These are phyloP conservation scores for Proisotoma minuta DNA, from an alignment of 2,888 invertebrate species.

Conservation along the genomic window DNA sequence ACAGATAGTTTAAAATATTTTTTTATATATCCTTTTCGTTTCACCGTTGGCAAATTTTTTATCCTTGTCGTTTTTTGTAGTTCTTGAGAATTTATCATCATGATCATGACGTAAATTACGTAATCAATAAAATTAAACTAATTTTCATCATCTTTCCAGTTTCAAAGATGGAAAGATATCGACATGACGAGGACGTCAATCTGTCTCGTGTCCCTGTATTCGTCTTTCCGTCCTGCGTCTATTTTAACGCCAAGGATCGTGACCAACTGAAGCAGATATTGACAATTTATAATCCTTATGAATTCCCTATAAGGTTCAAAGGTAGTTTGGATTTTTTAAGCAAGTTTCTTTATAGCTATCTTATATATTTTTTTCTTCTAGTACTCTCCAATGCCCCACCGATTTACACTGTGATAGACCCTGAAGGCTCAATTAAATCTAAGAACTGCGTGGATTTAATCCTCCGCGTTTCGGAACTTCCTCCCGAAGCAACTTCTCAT, in stretches of 20 bases:
- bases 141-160: too few species aligned
- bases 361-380: conserved; percentile 15
- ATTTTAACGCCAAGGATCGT: conserved; percentile 41
- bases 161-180: conserved; percentile 1
- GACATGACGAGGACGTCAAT: conserved; percentile 22
- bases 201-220: conserved; percentile 42
- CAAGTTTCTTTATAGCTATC: background rate
- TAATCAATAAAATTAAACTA: too few species aligned
- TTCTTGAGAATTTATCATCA: too few species aligned
- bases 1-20: too few species aligned
- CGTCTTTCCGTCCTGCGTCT: conserved; percentile 39
- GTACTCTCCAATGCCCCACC: conserved; percentile 41
- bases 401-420: conserved; percentile 39
- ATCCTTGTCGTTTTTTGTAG: too few species aligned
- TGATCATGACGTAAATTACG: too few species aligned
- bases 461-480: conserved; percentile 36
- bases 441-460: conserved; percentile 44
- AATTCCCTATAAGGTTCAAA: conserved; percentile 44
- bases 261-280: conserved; percentile 43
- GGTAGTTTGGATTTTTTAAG: conserved; percentile 29
- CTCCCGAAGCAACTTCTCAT: conserved; percentile 29
- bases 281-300: conserved; percentile 47
- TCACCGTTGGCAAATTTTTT: too few species aligned
- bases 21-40: too few species aligned
- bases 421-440: conserved; percentile 41